A percentile compares a stretch with the other conserved stretches of the same genome.
Conservation (phyloP, 2,888 invertebrate species). For the Patella depressa region DNA sequence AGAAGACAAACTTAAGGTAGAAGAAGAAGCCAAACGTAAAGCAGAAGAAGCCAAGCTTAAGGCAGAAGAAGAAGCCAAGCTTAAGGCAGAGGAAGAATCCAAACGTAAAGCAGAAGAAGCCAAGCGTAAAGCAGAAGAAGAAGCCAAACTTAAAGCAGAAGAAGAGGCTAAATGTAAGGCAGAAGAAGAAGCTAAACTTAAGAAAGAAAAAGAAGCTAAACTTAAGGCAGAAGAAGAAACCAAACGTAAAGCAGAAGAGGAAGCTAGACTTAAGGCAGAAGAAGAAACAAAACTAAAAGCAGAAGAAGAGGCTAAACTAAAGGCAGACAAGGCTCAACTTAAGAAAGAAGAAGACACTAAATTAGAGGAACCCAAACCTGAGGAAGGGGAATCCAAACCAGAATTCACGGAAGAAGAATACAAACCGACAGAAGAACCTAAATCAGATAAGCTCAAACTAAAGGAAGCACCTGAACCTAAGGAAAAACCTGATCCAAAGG, state of each 20-base stretch:
- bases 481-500: background rate
- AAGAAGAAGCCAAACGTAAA: background rate
- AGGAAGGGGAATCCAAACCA: slow-evolving; percentile 9
- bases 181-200: background rate
- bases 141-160: background rate
- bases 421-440: background rate
- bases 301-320: background rate
- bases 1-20: background rate
- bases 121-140: background rate
- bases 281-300: background rate
- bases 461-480: slow-evolving; percentile 11
- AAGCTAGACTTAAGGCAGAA: background rate
- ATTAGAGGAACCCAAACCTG: slow-evolving; percentile 14
- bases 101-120: background rate
- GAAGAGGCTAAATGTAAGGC: background rate
- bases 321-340: slow-evolving; percentile 5
- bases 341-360: slow-evolving; percentile 14
- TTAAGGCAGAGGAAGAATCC: background rate
- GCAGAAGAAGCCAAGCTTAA: background rate
- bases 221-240: background rate
- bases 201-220: slow-evolving; percentile 14
- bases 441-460: background rate
- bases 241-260: slow-evolving; percentile 6
- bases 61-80: background rate
- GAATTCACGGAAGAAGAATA: background rate